Evolutionary conservation across 2,113 vertebrate species (phyloP).

Genomic region (Aldabrachelys gigantea): DNA sequence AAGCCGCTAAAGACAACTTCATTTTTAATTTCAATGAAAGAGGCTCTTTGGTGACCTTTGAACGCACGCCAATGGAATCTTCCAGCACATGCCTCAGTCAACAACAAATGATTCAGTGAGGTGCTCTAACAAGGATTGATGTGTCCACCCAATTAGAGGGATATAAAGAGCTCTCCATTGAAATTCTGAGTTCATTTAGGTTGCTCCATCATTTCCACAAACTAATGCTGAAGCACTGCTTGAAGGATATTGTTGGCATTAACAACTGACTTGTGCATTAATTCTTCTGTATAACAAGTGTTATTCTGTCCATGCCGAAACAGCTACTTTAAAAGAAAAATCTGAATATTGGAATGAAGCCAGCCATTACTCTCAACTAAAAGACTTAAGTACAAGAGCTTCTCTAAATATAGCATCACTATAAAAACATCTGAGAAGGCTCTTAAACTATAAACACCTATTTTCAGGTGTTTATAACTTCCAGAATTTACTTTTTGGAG

Average conservation of each 20-base stretch:
- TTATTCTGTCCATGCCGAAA: background rate
- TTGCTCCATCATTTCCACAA: conserved; percentile 11
- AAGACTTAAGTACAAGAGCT: background rate
- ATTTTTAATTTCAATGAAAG: conserved; percentile 69
- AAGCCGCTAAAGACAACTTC: conserved; percentile 56
- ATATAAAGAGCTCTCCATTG: conserved; percentile 43
- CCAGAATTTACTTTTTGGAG: background rate
- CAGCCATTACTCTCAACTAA: background rate
- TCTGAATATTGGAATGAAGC: background rate
- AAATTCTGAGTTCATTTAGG: conserved; percentile 57
- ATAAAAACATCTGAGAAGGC: background rate
- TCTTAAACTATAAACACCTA: background rate
- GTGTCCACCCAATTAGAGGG: conserved; percentile 64
- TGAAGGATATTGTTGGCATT: background rate
- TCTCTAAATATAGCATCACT: background rate
- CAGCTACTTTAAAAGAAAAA: background rate
- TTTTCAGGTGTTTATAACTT: background rate
- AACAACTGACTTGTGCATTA: background rate
- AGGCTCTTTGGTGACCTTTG: conserved; percentile 54
- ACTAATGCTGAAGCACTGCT: background rate
- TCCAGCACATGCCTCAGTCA: conserved; percentile 58
- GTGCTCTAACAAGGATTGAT: conserved; percentile 68
- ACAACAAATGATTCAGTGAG: conserved; percentile 65
- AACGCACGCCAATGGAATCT: conserved; percentile 65
- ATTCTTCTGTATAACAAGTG: conserved; percentile 32